Percentiles rank a stretch among this genome's conserved stretches.
Conservation (phyloP, 2,113 vertebrate species). For the Pterocles orientalis region DNA sequence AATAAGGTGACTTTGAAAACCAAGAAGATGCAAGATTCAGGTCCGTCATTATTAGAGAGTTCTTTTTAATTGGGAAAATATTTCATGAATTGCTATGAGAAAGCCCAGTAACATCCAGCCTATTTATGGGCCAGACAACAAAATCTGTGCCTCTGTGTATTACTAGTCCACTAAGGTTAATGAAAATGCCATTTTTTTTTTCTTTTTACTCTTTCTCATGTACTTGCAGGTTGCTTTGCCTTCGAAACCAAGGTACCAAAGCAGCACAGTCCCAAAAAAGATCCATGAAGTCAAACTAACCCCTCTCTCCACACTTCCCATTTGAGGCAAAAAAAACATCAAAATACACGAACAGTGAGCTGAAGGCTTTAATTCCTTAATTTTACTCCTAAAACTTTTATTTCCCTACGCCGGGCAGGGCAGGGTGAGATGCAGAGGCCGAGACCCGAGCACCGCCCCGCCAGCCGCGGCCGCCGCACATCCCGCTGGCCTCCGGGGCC, state of each 20-base stretch:
- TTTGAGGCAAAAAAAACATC: rapidly evolving
- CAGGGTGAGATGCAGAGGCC: background rate
- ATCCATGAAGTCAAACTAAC: background rate
- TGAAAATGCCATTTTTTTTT: background rate
- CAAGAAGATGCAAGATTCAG: background rate
- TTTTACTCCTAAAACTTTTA: background rate
- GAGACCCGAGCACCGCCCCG: no score
- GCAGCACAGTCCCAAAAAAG: background rate
- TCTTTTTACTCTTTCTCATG: background rate
- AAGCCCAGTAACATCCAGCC: rapidly evolving
- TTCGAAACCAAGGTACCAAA: background rate
- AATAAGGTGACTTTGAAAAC: background rate
- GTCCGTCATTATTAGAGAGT: background rate
- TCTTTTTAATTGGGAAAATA: background rate
- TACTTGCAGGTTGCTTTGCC: background rate
- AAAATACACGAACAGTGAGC: rapidly evolving
- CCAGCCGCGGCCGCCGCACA: background rate
- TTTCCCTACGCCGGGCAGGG: rapidly evolving
- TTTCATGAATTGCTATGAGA: background rate
- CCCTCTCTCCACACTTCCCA: background rate
- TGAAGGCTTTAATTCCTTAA: background rate
- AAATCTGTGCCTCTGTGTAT: background rate
- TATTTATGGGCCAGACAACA: background rate
- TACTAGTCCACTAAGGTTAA: background rate
- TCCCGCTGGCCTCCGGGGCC: background rate